Base-by-base conservation (phyloP, 2,113 vertebrate genomes). In the Corydoras maculifer region DNA sequence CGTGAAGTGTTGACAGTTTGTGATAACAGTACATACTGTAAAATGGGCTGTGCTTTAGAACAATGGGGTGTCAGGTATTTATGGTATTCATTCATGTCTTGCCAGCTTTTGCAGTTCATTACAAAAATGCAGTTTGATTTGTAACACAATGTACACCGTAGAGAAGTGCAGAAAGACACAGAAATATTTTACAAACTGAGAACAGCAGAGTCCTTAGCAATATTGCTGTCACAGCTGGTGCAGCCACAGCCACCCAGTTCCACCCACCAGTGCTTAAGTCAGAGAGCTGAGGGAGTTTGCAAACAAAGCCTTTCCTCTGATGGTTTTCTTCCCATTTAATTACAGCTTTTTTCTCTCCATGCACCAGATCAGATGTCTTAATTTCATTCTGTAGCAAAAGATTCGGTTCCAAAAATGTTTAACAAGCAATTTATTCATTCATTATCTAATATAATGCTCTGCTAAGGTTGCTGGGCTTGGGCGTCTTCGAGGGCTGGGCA, bases 261-360 rank as follows among this genome's bases (percentile, higher is more conserved):
- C 57, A 11, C 43, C 62, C 71, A 73, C 32, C 10, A 60, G 29
- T 59, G 32, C 51, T 72, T 9, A 43, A 43, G 35, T 6, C 9
- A 64, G 61, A 57, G 29, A 72, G 32, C 32, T 54, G 29, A 32
- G 43, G 31, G 55, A 51, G 71, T 60, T 66, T 58, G 49, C 14
- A 58, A 66, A 73, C 62, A 65, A 65, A 48, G 18, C 9, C 54
- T 35, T 30, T 18, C 25, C 63, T 50, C 43, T 73, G 57, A 60
- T 30, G 58, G 29, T 48, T n/a, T 73, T 30, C n/a, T 66, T 54
- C 14, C 57, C 3, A 48, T 66, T 66, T 73, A 65, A 60, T 67
- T 60, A 67, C 25, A 51, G 29, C 55, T 5, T 50, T 58, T 58
- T 55, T 62, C 55, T 18, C 68, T 13, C 50, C 51, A 1, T 12